A percentile compares a stretch with the other conserved stretches of the same genome.
phyloP scores from a whole-genome alignment of 2,113 vertebrate genomes.

The Nothocercus nigrocapillus region DNA sequence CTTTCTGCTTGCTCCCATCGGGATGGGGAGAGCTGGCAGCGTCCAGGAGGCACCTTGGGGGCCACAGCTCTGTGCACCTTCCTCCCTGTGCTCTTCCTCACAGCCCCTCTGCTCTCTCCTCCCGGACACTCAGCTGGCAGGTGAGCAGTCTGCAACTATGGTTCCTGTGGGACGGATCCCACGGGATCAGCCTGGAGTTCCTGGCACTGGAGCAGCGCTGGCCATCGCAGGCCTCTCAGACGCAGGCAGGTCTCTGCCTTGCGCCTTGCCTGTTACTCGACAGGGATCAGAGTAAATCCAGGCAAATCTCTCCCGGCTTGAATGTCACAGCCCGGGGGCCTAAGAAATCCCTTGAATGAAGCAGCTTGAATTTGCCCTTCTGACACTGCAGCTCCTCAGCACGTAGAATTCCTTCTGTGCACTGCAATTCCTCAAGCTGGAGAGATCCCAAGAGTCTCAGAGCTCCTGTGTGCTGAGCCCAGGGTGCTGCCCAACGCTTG shows the following conservation, averaged over 20 bases:
- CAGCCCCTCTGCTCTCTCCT: background rate
- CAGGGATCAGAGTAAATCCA: background rate
- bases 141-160: no score
- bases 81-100: no score
- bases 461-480: background rate
- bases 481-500: background rate
- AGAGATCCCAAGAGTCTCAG: fast-evolving
- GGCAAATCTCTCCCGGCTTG: background rate
- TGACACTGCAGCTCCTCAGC: no score
- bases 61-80: no score
- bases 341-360: background rate
- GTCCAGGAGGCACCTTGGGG: no score
- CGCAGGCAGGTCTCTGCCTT: background rate
- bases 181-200: background rate
- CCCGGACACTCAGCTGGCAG: fast-evolving
- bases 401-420: no score
- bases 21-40: background rate
- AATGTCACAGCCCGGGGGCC: background rate
- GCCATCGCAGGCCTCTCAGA: background rate
- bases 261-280: background rate
- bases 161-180: background rate
- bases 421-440: background rate
- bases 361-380: background rate
- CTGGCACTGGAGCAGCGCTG: background rate
- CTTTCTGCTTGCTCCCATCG: fast-evolving